Base-by-base conservation (phyloP, 2,888 invertebrate species). In the Cosmia trapezina region DNA sequence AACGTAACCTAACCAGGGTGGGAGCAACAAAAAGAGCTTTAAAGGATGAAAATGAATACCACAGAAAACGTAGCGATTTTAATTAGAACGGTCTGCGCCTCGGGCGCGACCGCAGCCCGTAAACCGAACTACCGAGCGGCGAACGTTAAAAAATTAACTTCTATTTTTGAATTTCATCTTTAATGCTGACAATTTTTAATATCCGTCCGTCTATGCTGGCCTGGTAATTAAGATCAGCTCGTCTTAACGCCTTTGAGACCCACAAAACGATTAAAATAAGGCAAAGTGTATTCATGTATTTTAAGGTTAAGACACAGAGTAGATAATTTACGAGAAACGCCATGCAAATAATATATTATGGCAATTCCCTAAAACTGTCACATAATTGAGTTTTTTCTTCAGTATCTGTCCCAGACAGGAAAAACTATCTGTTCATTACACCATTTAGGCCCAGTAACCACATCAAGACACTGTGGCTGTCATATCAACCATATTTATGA, bases 21-120 rank as follows among this genome's bases (percentile, higher is more conserved):
- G 88, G 85, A 86, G 90, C 89, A 94, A 94, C 95, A 94, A 94
- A 94, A 95, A 94, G 91, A 91, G 89, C 91, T 93, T 92, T 91
- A 93, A 93, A 94, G 91, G 94, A 94, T 94, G 94, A 92, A 94
- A 95, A 95, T 93, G 94, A 93, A 94, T 93, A 93, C 93, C 93
- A 91, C 93, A 93, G 94, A 93, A 91, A 93, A 93, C 93, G 93
- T 92, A 92, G 94, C 93, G 92, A 94, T 95, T 95, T 95, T 96
- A 95, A 95, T 95, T 95, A 95, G 95, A 94, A 91, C 92, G 89
- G 90, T 89, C 89, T 84, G 88, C 88, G 94, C 95, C 94, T 90
- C 92, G 89, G 94, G 94, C 91, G 77, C 90, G 91, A 93, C 93
- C 94, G 92, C 94, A 92, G 87, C 87, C 91, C 87, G 91, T 92